Evolutionary conservation across 1,140 invertebrate species (phyloP).

Genomic region (Latrodectus geometricus): DNA sequence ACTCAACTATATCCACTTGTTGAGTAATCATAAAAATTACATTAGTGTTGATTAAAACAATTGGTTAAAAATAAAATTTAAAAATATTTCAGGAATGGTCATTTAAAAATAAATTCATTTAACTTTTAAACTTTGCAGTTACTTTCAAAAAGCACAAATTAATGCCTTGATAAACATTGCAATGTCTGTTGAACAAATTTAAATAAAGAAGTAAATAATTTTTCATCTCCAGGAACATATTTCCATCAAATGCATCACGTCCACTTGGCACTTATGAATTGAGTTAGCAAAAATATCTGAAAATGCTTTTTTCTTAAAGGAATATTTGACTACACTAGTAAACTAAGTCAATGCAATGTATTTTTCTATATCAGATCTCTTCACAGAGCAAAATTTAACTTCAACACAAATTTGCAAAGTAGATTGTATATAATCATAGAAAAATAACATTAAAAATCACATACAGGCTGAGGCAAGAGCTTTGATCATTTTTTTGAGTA

Average conservation of each 20-base stretch:
- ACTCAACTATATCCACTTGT: not conserved
- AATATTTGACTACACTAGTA: not conserved
- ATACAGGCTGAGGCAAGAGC: not conserved
- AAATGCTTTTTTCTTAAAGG: not conserved
- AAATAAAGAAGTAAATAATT: not conserved
- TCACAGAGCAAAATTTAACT: not conserved
- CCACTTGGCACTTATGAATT: constrained; percentile 46
- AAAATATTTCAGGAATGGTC: constrained; percentile 44
- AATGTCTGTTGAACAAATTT: not conserved
- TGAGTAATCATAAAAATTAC: constrained; percentile 12
- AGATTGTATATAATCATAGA: not conserved
- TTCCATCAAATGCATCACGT: not conserved
- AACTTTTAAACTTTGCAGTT: not conserved
- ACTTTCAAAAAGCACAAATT: not conserved
- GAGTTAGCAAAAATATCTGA: not conserved
- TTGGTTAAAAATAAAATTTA: constrained; percentile 24
- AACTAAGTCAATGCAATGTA: not conserved
- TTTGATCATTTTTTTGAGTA: not conserved
- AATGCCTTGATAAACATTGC: not conserved
- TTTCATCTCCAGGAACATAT: constrained; percentile 2
- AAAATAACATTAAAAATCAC: not conserved
- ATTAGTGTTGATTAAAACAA: constrained; percentile 32
- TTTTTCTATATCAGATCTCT: constrained; percentile 49
- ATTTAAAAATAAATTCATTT: constrained; percentile 41
- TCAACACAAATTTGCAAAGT: not conserved